These are phyloP conservation scores for Trichechus manatus DNA, from an alignment of 2,113 vertebrate species.

Conservation along the genomic window DNA sequence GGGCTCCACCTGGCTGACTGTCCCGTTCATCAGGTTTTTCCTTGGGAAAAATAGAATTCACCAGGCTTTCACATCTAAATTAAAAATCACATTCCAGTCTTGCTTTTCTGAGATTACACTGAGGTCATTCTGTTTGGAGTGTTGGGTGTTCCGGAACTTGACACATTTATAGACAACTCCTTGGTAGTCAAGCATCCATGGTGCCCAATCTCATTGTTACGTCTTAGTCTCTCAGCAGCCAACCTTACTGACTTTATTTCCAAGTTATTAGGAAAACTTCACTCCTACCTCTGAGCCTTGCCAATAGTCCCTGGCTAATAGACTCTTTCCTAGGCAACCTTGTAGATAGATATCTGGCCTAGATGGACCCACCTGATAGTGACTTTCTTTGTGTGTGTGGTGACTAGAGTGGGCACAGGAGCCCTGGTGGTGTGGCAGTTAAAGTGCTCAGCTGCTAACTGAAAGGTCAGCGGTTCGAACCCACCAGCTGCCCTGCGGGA, in stretches of 20 bases:
- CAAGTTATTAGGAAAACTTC: background rate
- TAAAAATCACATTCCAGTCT: background rate
- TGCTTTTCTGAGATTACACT: background rate
- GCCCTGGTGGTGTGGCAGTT: too few species aligned
- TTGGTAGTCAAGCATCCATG: background rate
- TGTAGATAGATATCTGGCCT: background rate
- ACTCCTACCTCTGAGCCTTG: background rate
- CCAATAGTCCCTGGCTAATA: background rate
- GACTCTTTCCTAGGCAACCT: background rate
- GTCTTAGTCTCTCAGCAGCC: background rate
- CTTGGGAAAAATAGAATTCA: background rate
- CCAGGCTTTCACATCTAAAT: background rate
- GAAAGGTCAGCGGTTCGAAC: too few species aligned
- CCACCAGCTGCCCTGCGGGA: too few species aligned
- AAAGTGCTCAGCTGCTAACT: too few species aligned
- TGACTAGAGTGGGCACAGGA: background rate
- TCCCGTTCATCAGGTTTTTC: background rate
- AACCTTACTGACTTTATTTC: background rate
- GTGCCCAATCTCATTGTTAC: background rate
- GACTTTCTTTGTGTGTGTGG: background rate
- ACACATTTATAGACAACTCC: background rate
- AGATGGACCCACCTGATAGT: background rate
- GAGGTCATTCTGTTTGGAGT: background rate
- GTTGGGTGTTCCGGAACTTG: background rate
- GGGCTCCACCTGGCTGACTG: background rate